A percentile compares a stretch with the other conserved stretches of the same genome.
Conservation (phyloP, 2,797 vertebrate species). For the Tiaroga cobitis region DNA sequence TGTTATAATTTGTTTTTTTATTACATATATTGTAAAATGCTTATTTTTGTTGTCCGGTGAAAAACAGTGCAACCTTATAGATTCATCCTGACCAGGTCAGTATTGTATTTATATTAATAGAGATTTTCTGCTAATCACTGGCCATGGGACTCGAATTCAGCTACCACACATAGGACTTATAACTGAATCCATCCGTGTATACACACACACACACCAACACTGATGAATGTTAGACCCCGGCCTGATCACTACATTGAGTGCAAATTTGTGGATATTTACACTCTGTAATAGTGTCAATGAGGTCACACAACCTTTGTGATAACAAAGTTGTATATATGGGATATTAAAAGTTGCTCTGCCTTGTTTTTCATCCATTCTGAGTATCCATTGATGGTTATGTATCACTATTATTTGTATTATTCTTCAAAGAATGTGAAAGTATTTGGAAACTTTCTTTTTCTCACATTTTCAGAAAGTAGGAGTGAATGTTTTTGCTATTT, state of each 20-base stretch:
- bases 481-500: conserved; percentile 4
- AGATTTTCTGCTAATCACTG: neutral
- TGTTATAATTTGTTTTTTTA: neutral
- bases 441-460: neutral
- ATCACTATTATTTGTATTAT: neutral
- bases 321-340: neutral
- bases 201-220: neutral
- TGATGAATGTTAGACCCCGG: neutral
- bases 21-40: neutral
- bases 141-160: neutral
- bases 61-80: neutral
- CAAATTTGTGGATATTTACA: neutral
- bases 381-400: neutral
- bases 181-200: neutral
- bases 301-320: neutral
- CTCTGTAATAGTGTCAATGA: neutral
- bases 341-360: neutral
- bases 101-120: conserved; percentile 2
- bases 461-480: neutral
- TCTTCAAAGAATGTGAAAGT: conserved; percentile 24
- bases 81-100: neutral
- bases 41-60: neutral
- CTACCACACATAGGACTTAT: neutral
- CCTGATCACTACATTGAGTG: neutral
- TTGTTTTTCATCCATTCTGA: neutral